Evolutionary conservation across 1,140 invertebrate genomes (phyloP), one percentile per base, ranked within the genome.

Genomic region (Microvelia longipes): DNA sequence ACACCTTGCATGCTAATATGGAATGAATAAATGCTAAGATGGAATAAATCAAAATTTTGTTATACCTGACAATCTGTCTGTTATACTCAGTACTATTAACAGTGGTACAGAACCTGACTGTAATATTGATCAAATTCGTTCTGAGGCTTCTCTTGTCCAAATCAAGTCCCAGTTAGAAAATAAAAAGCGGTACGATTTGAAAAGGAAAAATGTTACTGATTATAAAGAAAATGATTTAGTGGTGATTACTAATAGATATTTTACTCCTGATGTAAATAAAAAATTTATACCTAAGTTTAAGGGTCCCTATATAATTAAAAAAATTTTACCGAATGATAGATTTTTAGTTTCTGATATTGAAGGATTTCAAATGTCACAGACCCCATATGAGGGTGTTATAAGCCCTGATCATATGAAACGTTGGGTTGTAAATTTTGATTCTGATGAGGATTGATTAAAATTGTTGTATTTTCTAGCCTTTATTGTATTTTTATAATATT

Each of bases 1-100:
- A 73, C 71, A 1, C 72, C 71, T 0, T 71, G 70, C 35, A 30
- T 62, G 35, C 68, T 76, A 24, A 70, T 74, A 27, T 72, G n/a
- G n/a, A n/a, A n/a, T n/a, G n/a, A n/a, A n/a, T n/a, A n/a, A n/a
- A n/a, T n/a, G n/a, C n/a, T n/a, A n/a, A n/a, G n/a, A 74, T 67
- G 72, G 73, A 0, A 66, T 71, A 1, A 2, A 68, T 60, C 71
- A 68, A 61, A 24, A 35, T 15, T 24, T 28, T 35, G n/a, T 14
- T 1, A 0, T 66, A 50, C 35, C 35, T 0, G 68, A 69, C 19
- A 24, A n/a, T 26, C 65, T 71, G n/a, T 29, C n/a, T 1, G 14
- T n/a, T 15, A 26, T 64, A 29, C 19, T 29, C n/a, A 1, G n/a
- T 2, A 29, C 1, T 24, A 24, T 30, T 68, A 30, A 19, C 14